Conservation (phyloP, 2,888 invertebrate genomes). For the Aromia moschata region DNA sequence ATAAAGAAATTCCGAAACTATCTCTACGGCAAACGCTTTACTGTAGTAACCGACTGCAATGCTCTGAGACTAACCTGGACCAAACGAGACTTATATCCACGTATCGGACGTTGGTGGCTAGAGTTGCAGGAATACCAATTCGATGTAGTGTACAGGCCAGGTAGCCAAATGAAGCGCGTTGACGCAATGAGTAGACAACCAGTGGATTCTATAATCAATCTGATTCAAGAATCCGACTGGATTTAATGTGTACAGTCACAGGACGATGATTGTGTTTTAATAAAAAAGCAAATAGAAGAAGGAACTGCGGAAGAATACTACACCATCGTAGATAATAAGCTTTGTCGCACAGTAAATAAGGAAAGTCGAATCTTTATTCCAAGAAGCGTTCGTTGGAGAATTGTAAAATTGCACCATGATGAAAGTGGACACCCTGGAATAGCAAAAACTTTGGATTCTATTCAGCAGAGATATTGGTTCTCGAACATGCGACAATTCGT, state of each 20-base stretch:
- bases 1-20: slow-evolving; percentile 21
- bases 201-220: no score
- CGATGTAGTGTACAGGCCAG: slow-evolving; percentile 43
- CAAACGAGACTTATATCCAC: slow-evolving; percentile 31
- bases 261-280: neutral
- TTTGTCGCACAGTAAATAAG: neutral
- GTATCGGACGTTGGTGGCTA: slow-evolving; percentile 48
- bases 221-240: slow-evolving; percentile 27
- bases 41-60: slow-evolving; percentile 28
- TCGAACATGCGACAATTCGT: slow-evolving; percentile 31
- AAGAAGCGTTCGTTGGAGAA: slow-evolving; percentile 7
- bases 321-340: neutral
- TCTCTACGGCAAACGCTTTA: slow-evolving; percentile 17
- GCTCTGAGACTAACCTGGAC: slow-evolving; percentile 24
- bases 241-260: slow-evolving; percentile 31
- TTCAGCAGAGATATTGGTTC: slow-evolving; percentile 37
- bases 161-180: slow-evolving; percentile 46
- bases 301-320: no score
- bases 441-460: slow-evolving; percentile 24
- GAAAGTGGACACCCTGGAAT: slow-evolving; percentile 40
- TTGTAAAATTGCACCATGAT: slow-evolving; percentile 7
- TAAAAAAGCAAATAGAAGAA: neutral
- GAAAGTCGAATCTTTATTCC: neutral
- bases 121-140: slow-evolving; percentile 46
- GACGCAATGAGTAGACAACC: slow-evolving; percentile 43